phyloP scores from a whole-genome alignment of 2,888 invertebrate genomes.

The Leptura quadrifasciata region DNA sequence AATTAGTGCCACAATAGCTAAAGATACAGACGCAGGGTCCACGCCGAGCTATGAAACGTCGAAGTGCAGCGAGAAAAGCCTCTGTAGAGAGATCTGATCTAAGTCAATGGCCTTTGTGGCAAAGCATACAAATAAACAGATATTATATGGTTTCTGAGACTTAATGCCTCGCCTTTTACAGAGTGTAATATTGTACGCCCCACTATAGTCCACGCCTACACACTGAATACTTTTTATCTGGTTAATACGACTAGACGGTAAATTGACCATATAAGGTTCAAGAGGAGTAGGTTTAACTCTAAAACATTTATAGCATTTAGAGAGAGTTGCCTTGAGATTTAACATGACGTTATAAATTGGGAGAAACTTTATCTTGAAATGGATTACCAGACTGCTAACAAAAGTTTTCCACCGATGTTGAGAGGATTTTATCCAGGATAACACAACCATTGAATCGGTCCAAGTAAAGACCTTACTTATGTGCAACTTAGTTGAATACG shows the following conservation, averaged over 20 bases:
- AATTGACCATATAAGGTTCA: background rate
- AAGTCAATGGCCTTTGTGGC: background rate
- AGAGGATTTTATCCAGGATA: constrained; percentile 15
- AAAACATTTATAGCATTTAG: no score
- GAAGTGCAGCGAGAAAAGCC: background rate
- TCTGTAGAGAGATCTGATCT: constrained; percentile 5
- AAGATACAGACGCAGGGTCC: background rate
- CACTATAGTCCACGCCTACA: constrained; percentile 19
- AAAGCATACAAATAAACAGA: no score
- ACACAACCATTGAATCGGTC: background rate
- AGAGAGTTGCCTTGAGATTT: background rate
- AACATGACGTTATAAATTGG: constrained; percentile 17
- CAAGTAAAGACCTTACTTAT: background rate
- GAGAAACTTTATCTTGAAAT: constrained; percentile 29
- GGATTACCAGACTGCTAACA: constrained; percentile 1
- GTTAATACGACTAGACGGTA: no score
- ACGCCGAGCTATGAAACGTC: background rate
- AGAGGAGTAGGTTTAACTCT: no score
- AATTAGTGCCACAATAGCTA: background rate
- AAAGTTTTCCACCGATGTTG: constrained; percentile 4
- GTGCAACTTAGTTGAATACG: background rate
- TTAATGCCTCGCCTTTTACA: no score
- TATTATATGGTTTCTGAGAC: background rate
- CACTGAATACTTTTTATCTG: background rate
- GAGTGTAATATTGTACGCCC: background rate